These are phyloP conservation scores for Hydractinia symbiolongicarpus DNA, from an alignment of 30 jellyfish, hydroid and myxozoan genomes.

Conservation along the genomic window DNA sequence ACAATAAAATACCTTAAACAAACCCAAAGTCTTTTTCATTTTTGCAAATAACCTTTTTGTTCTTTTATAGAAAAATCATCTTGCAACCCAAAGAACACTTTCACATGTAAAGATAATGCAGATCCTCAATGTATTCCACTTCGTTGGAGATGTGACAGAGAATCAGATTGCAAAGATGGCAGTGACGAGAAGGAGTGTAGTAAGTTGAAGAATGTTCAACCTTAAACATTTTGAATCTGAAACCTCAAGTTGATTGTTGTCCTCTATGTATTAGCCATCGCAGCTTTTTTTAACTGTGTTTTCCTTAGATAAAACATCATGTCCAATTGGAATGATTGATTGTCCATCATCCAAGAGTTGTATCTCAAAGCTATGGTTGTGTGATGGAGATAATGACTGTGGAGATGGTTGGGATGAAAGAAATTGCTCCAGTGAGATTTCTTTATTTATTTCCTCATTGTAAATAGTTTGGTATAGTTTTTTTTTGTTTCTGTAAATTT, in stretches of 20 bases:
- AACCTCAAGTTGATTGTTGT: neutral
- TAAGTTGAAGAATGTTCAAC: conserved; percentile 12
- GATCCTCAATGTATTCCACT: conserved; percentile 50
- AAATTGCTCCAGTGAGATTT: conserved; percentile 7
- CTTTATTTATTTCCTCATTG: neutral
- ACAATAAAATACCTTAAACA: too few relatives aligned
- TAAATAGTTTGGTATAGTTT: neutral
- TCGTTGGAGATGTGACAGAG: conserved; percentile 78
- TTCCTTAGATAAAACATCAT: neutral
- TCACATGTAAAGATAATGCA: conserved; percentile 6
- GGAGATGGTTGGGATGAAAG: conserved; percentile 61
- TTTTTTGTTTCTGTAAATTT: neutral
- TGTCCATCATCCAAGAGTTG: conserved; percentile 63
- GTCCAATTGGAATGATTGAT: conserved; percentile 56
- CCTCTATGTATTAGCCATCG: too few relatives aligned
- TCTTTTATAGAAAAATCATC: too few relatives aligned
- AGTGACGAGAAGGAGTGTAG: conserved; percentile 88
- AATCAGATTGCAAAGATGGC: conserved; percentile 79
- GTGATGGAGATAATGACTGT: conserved; percentile 76
- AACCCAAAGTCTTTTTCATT: too few relatives aligned
- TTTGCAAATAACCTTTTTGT: too few relatives aligned
- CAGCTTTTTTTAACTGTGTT: too few relatives aligned
- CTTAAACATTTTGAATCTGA: neutral
- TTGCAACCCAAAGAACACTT: neutral
- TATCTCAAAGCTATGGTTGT: conserved; percentile 39